Conservation (phyloP, 2,797 vertebrate genomes). For the Rhinichthys osculus region DNA sequence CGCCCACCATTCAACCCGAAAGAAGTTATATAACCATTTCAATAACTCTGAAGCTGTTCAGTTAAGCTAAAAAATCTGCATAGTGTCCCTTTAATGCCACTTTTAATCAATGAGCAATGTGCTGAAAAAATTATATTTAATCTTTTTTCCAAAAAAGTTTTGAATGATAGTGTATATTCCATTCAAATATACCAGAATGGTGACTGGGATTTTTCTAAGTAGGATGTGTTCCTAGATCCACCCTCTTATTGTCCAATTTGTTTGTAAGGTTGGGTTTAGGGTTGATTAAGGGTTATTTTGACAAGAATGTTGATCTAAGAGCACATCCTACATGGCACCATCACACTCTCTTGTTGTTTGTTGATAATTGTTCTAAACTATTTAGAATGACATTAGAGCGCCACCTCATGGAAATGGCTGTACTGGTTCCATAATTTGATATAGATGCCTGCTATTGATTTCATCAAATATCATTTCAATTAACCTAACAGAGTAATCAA, state of each 20-base stretch:
- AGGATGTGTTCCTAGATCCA: not conserved
- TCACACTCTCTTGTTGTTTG: not conserved
- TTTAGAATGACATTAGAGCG: slow-evolving; percentile 56
- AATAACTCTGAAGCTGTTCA: no score
- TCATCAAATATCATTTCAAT: slow-evolving; percentile 3
- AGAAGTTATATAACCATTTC: no score
- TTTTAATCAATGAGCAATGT: not conserved
- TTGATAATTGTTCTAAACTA: not conserved
- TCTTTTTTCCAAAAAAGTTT: no score
- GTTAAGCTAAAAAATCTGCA: no score
- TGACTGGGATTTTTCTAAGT: not conserved
- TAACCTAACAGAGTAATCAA: not conserved
- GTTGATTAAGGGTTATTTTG: not conserved
- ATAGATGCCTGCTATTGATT: not conserved
- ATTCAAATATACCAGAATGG: not conserved
- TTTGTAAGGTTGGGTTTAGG: not conserved
- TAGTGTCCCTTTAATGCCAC: no score
- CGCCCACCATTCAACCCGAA: no score
- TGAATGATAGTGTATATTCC: not conserved
- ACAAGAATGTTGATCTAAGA: not conserved
- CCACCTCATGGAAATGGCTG: slow-evolving; percentile 70
- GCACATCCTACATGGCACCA: not conserved
- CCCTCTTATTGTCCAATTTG: not conserved
- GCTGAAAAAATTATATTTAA: no score
- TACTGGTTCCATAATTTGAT: not conserved